Evolutionary conservation across 2,797 vertebrate genomes (phyloP).

Genomic region (Alectoris magna): DNA sequence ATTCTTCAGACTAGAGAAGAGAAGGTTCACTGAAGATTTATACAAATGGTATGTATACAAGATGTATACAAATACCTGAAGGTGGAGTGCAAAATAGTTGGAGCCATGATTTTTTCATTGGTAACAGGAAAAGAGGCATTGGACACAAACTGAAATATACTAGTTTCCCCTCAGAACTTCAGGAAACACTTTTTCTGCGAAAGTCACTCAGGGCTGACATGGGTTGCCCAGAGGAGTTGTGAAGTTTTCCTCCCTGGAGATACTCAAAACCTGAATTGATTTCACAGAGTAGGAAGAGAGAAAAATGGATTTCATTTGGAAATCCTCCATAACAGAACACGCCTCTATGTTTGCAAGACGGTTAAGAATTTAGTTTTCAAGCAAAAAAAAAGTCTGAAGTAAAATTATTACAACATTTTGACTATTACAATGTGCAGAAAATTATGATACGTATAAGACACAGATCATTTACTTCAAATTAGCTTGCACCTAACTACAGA

Average conservation of each 20-base stretch:
- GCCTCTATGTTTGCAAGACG: neutral
- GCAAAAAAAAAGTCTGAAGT: neutral
- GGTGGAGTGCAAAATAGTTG: neutral
- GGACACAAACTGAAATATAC: neutral
- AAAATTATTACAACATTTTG: neutral
- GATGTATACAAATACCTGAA: neutral
- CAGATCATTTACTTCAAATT: constrained; percentile 24
- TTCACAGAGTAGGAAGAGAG: neutral
- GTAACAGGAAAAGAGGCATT: neutral
- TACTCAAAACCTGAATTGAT: neutral
- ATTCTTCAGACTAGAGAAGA: neutral
- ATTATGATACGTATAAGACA: neutral
- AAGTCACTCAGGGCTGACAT: neutral
- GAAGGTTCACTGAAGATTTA: neutral
- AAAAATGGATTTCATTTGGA: neutral
- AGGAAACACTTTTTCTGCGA: neutral
- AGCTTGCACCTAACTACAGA: neutral
- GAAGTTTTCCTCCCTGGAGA: neutral
- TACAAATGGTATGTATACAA: too few relatives aligned
- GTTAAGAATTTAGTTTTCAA: neutral
- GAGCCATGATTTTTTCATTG: neutral
- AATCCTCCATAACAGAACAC: neutral
- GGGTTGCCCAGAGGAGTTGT: neutral
- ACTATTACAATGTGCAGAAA: neutral
- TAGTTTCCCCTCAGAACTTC: neutral